phyloP scores from a whole-genome alignment of 2,113 vertebrate genomes.

The Gallinago paraguaiae region DNA sequence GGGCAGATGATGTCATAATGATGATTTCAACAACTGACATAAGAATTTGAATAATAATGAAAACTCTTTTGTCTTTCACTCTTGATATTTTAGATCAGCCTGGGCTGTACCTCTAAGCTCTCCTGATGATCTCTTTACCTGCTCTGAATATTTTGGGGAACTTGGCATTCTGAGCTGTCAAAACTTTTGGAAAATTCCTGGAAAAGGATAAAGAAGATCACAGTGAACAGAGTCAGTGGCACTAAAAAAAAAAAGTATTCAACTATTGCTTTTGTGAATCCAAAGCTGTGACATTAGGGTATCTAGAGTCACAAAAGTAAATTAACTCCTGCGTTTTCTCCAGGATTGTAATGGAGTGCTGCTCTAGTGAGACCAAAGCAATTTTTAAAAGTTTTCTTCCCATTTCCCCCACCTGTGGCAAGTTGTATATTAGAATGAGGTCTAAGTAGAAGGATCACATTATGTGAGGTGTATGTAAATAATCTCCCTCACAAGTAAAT shows the following conservation, averaged over 20 bases:
- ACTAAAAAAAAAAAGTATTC: neutral
- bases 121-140: neutral
- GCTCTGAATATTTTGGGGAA: neutral
- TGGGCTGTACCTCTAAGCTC: neutral
- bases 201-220: neutral
- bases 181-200: neutral
- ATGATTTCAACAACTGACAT: neutral
- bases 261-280: neutral
- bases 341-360: neutral
- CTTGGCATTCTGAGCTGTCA: neutral
- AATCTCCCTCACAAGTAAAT: neutral
- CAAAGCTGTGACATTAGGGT: neutral
- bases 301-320: neutral
- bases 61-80: neutral
- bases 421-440: neutral
- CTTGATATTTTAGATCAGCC: neutral
- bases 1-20: neutral
- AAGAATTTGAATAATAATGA: neutral
- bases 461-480: neutral
- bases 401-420: fast-evolving
- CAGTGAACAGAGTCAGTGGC: neutral
- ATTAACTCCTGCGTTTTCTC: neutral
- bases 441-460: neutral
- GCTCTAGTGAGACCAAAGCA: neutral
- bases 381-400: neutral